Base-by-base conservation (phyloP, 1,140 invertebrate genomes). In the Gonioctena quinquepunctata region DNA sequence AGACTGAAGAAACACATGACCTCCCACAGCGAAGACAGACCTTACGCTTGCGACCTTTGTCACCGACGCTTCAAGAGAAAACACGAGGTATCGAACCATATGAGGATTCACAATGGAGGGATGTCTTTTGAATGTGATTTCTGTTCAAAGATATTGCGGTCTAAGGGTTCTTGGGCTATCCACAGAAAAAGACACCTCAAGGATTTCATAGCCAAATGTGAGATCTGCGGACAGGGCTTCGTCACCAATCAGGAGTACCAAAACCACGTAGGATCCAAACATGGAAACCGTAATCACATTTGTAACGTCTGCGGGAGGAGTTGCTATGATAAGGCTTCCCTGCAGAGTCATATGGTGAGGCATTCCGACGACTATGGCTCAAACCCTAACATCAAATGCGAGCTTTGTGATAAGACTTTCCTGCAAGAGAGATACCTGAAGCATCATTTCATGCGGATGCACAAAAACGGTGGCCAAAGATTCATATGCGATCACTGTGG, bases 1-100 rank as follows among this genome's bases (percentile, higher is more conserved):
- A 49, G 42, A 11, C 22, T 75, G 49, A 88, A 91, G 67, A 91
- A 91, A 18, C 92, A 94, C 82, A 89, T 92, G 68, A 83, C 91
- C 73, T 83, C 90, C 76, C 91, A 93, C 83, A 92, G 89, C 49
- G 91, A 92, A 4, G 89, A 92, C 74, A 87, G 90, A 70, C 92
- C 92, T 0, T 93, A 91, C 79, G 85, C 86, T 71, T 93, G 92
- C 78, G 82, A 84, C 52, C 85, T 87, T 52, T 94, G 92, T 79
- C 81, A 85, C 6, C 88, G 91, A 76, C 86, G 86, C 0, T 90
- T 89, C 76, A 86, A 75, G 50, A 73, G 60, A 23, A 74, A 75
- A 13, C 71, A 76, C 33, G 71, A 77, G 33, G 33, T 80, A 1
- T 70, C 59, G 7, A 69, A 59, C 0, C 92, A 93, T 82, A 87